Conservation (phyloP, 2,797 vertebrate species). For the Steatocranus sp. region DNA sequence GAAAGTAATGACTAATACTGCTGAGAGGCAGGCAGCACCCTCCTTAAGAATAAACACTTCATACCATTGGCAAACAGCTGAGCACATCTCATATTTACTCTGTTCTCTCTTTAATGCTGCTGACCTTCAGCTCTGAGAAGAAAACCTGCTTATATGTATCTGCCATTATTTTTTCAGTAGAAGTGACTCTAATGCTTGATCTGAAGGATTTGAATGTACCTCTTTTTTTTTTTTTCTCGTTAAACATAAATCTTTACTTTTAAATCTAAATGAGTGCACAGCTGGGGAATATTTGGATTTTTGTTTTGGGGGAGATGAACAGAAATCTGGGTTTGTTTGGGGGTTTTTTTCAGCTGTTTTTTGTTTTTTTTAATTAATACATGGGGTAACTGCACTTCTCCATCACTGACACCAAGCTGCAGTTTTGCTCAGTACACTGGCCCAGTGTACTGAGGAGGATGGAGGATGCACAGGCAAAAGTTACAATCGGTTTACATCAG, state of each 20-base stretch:
- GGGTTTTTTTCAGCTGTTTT: too few relatives aligned
- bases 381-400: not conserved
- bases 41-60: slow-evolving; percentile 73
- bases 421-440: not conserved
- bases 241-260: not conserved
- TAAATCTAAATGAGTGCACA: not conserved
- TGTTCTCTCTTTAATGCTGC: not conserved
- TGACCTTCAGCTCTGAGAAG: not conserved
- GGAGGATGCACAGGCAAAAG: not conserved
- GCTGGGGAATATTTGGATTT: not conserved
- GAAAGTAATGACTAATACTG: slow-evolving; percentile 36
- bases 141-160: not conserved
- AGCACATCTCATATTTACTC: slow-evolving; percentile 26
- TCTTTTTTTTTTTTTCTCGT: accelerated
- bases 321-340: too few relatives aligned
- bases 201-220: not conserved
- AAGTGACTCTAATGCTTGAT: not conserved
- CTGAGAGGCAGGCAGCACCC: slow-evolving; percentile 28
- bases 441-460: too few relatives aligned
- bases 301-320: not conserved
- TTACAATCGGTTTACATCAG: not conserved
- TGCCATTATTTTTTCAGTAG: not conserved
- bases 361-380: not conserved
- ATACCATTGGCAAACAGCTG: slow-evolving; percentile 58
- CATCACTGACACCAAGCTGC: not conserved